Percentiles rank a stretch among this genome's conserved stretches.
phyloP scores from a whole-genome alignment of 1,140 invertebrate species.

The Eufriesea mexicana region DNA sequence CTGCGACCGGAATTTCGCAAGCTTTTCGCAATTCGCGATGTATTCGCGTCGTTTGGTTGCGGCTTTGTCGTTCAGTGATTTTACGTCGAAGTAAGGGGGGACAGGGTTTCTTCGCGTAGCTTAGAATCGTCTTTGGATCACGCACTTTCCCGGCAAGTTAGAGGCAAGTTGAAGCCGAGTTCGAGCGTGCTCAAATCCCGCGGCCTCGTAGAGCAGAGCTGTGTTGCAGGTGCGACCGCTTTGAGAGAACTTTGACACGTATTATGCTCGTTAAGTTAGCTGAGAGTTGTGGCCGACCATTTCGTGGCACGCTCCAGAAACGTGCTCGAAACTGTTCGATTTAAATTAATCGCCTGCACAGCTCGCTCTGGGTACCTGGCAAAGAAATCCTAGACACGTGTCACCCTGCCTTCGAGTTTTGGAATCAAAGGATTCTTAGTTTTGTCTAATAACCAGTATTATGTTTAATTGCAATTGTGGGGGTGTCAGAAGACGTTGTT shows the following conservation, averaged over 20 bases:
- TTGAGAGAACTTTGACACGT: slow-evolving; percentile 72
- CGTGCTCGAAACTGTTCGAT: slow-evolving; percentile 52
- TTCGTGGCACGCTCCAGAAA: slow-evolving; percentile 39
- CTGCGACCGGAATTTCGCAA: no score
- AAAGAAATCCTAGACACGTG: background rate
- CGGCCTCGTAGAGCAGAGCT: slow-evolving; percentile 47
- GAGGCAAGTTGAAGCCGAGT: slow-evolving; percentile 62
- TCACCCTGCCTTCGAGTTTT: background rate
- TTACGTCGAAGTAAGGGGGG: background rate
- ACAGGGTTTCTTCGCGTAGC: slow-evolving; percentile 48
- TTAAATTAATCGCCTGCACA: slow-evolving; percentile 43
- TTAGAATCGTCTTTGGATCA: slow-evolving; percentile 60
- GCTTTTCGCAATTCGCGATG: no score
- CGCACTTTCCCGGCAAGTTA: slow-evolving; percentile 68
- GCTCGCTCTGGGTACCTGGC: background rate
- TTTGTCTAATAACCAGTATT: no score
- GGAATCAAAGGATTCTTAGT: background rate
- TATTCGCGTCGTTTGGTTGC: no score
- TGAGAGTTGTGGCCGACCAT: slow-evolving; percentile 24
- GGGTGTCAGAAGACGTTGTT: no score
- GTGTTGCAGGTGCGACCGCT: slow-evolving; percentile 59
- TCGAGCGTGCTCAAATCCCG: slow-evolving; percentile 43
- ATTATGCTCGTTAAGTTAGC: slow-evolving; percentile 74
- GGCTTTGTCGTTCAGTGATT: background rate
- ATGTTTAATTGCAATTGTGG: no score